phyloP scores from a whole-genome alignment of 2,797 vertebrate species.

The Podarcis lilfordi region DNA sequence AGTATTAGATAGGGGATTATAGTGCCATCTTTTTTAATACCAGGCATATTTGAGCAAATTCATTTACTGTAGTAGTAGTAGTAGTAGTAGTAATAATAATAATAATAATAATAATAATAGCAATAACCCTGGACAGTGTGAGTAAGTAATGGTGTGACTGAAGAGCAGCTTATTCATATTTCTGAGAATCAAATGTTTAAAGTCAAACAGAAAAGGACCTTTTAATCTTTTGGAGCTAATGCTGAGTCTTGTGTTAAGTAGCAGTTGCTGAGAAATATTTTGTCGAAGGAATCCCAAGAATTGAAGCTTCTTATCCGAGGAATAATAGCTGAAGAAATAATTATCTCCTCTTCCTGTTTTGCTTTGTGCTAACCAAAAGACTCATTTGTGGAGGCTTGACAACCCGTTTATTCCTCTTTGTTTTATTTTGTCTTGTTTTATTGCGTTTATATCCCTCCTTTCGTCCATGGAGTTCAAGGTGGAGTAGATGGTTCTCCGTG shows the following conservation, averaged over 20 bases:
- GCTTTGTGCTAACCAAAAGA: background rate
- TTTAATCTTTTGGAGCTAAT: constrained; percentile 13
- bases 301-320: background rate
- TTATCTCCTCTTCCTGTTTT: background rate
- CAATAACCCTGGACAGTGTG: background rate
- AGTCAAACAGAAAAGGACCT: constrained; percentile 5
- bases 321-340: background rate
- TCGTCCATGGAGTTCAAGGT: no score
- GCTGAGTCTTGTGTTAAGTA: background rate
- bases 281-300: background rate
- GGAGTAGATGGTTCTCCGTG: no score
- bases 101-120: background rate
- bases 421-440: background rate
- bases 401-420: background rate
- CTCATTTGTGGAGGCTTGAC: background rate
- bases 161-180: constrained; percentile 4
- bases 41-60: background rate
- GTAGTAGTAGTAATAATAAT: background rate
- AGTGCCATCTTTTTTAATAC: background rate
- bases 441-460: background rate
- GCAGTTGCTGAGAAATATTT: background rate
- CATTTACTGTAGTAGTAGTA: background rate
- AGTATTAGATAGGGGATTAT: constrained; percentile 46
- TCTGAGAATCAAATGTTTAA: constrained; percentile 46
- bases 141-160: background rate